Evolutionary conservation across 2,797 vertebrate species (phyloP), one percentile per base, ranked within the genome.

Genomic region (Bovichtus variegatus): DNA sequence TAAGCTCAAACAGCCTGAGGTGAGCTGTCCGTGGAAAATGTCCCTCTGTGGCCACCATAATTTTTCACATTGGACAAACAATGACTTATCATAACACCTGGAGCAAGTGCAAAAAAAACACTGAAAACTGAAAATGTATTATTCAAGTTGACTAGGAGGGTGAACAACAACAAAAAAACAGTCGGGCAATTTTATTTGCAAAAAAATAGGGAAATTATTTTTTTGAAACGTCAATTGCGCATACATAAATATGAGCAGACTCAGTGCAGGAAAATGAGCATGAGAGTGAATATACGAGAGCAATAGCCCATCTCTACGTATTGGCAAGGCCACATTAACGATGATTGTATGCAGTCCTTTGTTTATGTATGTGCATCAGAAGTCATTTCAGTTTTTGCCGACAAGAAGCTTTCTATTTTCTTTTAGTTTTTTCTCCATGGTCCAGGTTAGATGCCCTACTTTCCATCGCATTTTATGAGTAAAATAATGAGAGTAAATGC

Each of bases 1-100:
- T 47, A 63, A 76, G 75, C 63, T 80, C 59, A 68, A 77, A 77
- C 60, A 74, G 85, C 85, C 76, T 7, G 44, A 82, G 64, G 78
- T 74, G 74, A 81, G 76, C 66, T 67, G 60, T 54, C 40, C 21
- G 5, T 73, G 44, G 15, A 65, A 62, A 71, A 59, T 36, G 63
- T 50, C 55, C 67, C 66, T 63, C 69, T 55, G 76, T 46, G 81
- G 66, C 54, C 64, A 66, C 57, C 59, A 36, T 61, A 68, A 65
- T 66, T 63, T 76, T 71, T 74, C 57, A 74, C 23, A 68, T 21
- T 29, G 16, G 44, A 80, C 31, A 71, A 84, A 84, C 46, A 74
- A 40, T 79, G 60, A 73, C 34, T 69, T 68, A 40, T 67, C 47
- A 62, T 23, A 74, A 70, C 63, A 65, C 87, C 82, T 68, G 59